Evolutionary conservation across 2,888 invertebrate species (phyloP).

Genomic region (Suillia variegata): DNA sequence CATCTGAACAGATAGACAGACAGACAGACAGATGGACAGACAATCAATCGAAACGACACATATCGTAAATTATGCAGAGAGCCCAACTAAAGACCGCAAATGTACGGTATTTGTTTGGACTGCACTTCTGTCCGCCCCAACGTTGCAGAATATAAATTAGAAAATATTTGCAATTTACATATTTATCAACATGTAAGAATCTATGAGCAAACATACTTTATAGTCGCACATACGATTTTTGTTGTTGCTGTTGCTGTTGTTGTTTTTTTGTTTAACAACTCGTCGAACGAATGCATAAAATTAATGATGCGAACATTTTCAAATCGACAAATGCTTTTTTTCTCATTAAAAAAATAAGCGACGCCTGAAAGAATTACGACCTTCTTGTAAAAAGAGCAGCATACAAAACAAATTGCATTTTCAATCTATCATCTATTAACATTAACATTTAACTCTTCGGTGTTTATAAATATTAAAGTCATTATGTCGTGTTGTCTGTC

Average conservation of each 20-base stretch:
- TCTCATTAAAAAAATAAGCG: no score
- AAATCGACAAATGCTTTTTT: no score
- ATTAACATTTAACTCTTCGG: no score
- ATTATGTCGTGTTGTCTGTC: no score
- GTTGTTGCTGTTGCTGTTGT: no score
- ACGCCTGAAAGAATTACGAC: no score
- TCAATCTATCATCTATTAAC: no score
- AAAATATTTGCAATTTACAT: constrained; percentile 1
- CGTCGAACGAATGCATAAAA: neutral
- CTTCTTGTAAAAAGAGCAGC: neutral
- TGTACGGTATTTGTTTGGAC: neutral
- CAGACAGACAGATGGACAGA: no score
- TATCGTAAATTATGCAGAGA: neutral
- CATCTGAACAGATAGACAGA: no score
- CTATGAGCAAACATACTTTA: neutral
- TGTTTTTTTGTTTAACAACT: neutral
- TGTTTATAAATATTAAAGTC: neutral
- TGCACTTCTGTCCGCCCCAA: no score
- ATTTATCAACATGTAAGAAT: neutral
- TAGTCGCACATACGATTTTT: neutral
- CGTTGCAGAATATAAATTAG: no score
- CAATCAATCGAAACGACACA: no score
- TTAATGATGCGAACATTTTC: constrained; percentile 1
- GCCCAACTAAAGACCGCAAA: neutral
- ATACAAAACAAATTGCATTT: neutral